A percentile compares a stretch with the other conserved stretches of the same genome.
Conservation (phyloP, 1,140 invertebrate genomes). For the Riptortus pedestris region DNA sequence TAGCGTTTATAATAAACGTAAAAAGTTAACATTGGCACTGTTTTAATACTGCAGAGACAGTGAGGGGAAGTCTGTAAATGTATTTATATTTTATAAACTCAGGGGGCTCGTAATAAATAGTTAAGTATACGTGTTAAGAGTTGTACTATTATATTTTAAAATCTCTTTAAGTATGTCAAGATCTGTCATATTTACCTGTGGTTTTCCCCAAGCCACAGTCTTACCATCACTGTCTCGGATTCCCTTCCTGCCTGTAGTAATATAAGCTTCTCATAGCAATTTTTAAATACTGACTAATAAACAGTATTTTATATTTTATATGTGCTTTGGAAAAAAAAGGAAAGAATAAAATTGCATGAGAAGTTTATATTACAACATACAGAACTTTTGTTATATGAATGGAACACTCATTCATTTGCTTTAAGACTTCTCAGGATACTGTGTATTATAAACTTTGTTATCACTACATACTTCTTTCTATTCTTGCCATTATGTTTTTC, state of each 20-base stretch:
- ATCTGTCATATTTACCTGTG: background rate
- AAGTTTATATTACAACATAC: background rate
- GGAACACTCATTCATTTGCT: conserved; percentile 7
- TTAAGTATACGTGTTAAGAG: background rate
- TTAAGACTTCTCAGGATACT: conserved; percentile 16
- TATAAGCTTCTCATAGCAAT: background rate
- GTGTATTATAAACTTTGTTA: conserved; percentile 1
- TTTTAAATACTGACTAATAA: conserved; percentile 5
- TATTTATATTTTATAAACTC: background rate
- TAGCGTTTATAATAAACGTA: conserved; percentile 13
- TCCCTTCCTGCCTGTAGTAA: background rate
- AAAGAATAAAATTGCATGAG: background rate
- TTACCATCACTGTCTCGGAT: conserved; percentile 6
- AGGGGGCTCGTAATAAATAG: background rate
- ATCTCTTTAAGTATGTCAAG: background rate
- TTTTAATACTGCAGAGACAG: conserved; percentile 5
- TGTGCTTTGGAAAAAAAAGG: background rate
- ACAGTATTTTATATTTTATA: conserved; percentile 17
- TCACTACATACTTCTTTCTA: background rate
- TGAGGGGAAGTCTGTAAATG: background rate
- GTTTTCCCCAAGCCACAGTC: background rate
- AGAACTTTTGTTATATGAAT: conserved; percentile 3
- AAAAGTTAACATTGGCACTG: conserved; percentile 12
- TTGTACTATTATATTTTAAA: background rate
- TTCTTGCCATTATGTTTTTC: background rate